phyloP scores from a whole-genome alignment of 2,888 invertebrate genomes.

The Drosophila pseudotalamancana region DNA sequence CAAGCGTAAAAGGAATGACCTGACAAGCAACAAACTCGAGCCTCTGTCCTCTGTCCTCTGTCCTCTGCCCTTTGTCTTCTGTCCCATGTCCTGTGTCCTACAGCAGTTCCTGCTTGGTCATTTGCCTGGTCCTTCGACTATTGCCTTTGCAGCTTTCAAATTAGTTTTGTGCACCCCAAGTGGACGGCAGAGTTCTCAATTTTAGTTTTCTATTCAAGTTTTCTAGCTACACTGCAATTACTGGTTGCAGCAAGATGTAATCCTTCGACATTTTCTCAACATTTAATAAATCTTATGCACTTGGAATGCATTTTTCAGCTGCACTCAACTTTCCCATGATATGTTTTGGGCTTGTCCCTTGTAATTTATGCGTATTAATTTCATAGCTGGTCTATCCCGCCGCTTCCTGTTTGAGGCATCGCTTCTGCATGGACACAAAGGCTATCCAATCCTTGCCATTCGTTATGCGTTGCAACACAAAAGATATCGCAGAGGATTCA shows the following conservation, averaged over 20 bases:
- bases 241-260: no score
- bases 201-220: conserved; percentile 19
- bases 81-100: background rate
- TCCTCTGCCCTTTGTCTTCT: background rate
- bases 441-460: conserved; percentile 47
- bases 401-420: conserved; percentile 65
- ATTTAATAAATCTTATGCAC: background rate
- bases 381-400: conserved; percentile 75
- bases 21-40: conserved; percentile 47
- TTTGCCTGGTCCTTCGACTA: conserved; percentile 12
- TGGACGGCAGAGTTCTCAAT: conserved; percentile 27
- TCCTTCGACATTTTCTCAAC: no score
- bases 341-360: conserved; percentile 26
- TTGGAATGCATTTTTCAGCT: conserved; percentile 17
- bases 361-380: conserved; percentile 80
- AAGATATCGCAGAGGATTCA: conserved; percentile 71
- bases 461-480: conserved; percentile 61
- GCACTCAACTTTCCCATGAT: conserved; percentile 49
- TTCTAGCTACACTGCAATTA: conserved; percentile 9
- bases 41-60: background rate
- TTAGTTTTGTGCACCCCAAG: conserved; percentile 40
- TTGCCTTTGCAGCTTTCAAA: conserved; percentile 35
- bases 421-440: conserved; percentile 45
- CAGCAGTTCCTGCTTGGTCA: conserved; percentile 22
- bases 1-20: conserved; percentile 57